Percentiles rank a stretch among this genome's conserved stretches.
Conservation (phyloP, 2,888 invertebrate species). For the Tubiluchus corallicola region DNA sequence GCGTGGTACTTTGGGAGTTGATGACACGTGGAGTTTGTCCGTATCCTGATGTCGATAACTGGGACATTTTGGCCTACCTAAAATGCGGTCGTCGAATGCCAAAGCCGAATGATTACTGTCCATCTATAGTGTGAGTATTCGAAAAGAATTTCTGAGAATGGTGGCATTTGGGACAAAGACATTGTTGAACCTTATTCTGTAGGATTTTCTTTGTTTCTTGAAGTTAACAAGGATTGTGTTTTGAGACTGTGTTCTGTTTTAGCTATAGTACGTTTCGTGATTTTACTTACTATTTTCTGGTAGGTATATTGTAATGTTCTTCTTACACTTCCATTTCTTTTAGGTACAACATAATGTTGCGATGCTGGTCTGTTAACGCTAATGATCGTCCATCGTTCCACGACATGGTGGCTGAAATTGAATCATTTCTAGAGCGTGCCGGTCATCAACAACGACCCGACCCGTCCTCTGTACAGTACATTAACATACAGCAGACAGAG, state of each 20-base stretch:
- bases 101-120: slow-evolving; percentile 33
- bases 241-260: too few relatives aligned
- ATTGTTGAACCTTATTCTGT: too few relatives aligned
- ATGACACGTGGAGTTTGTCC: slow-evolving; percentile 33
- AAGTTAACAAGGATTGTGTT: too few relatives aligned
- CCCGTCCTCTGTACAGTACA: background rate
- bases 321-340: slow-evolving; percentile 11
- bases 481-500: background rate
- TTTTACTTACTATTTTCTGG: background rate
- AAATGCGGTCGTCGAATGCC: slow-evolving; percentile 30
- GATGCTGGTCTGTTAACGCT: slow-evolving; percentile 21
- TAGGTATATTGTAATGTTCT: too few relatives aligned
- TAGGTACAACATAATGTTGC: slow-evolving; percentile 21
- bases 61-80: slow-evolving; percentile 31
- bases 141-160: too few relatives aligned
- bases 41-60: slow-evolving; percentile 33
- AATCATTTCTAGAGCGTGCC: slow-evolving; percentile 8
- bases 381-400: slow-evolving; percentile 22
- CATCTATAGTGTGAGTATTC: slow-evolving; percentile 27
- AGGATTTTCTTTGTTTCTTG: too few relatives aligned
- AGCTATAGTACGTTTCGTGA: too few relatives aligned
- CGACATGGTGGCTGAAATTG: slow-evolving; percentile 16
- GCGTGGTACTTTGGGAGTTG: slow-evolving; percentile 33
- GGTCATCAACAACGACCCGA: background rate
- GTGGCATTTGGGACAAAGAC: too few relatives aligned